Base-by-base conservation (phyloP, 2,888 invertebrate species). In the Drymonia ruficornis region DNA sequence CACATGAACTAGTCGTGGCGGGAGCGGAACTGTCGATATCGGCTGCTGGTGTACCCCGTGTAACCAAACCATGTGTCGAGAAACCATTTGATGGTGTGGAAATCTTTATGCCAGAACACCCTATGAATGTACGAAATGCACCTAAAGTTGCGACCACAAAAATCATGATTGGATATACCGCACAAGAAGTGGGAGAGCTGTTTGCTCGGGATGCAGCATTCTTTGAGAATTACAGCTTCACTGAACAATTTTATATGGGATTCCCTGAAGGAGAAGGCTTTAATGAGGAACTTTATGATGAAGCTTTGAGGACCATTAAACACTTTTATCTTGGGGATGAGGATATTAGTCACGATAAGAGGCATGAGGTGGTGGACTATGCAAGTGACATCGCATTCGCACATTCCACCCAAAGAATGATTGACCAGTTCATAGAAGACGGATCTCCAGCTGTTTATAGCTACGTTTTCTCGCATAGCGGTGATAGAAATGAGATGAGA, bases 281-380 rank as follows among this genome's bases (percentile, higher is more conserved):
- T n/a, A n/a, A n/a, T n/a, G n/a, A n/a, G n/a, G n/a, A n/a, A n/a
- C n/a, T n/a, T 40, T 15, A 34, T n/a, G 15, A 50, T 8, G 50
- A 55, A 47, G 60, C 56, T 18, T 16, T 55, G 8, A 31, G 55
- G 29, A 15, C 11, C 8, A 38, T 57, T 3, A 54, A 13, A n/a
- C 49, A 55, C 3, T 64, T 64, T 52, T 65, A 56, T 42, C 13
- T 60, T 2, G 65, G 65, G 23, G 65, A 65, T 56, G 56, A 56
- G 8, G 9, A 45, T 13, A 34, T 65, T 0, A 50, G 28, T 36
- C 29, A 53, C 12, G 44, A 47, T 28, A 19, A 55, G 4, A 46
- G 48, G 53, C 15, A 15, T 0, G 18, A 36, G 36, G 12, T 66
- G 36, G 12, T 46, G 0, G 45, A 64, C 1, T 63, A 56, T 23